phyloP scores from a whole-genome alignment of 1,140 invertebrate genomes.

The Drosophila kanapiae region DNA sequence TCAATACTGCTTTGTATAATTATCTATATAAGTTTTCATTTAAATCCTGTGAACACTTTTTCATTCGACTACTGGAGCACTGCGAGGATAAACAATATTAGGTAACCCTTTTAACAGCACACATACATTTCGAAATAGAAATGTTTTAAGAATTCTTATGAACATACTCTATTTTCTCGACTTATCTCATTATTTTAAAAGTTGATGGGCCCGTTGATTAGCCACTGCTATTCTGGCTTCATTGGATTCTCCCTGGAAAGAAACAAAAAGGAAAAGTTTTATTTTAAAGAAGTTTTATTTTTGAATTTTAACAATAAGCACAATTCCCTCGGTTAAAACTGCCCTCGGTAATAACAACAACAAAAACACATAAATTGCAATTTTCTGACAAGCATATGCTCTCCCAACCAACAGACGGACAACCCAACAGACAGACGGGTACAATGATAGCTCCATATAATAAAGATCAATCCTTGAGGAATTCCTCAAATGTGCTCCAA shows the following conservation, averaged over 20 bases:
- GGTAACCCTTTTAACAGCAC: neutral
- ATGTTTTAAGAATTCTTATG: slow-evolving; percentile 24
- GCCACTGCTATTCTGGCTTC: slow-evolving; percentile 93
- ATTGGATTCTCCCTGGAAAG: slow-evolving; percentile 88
- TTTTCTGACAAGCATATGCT: too few species aligned
- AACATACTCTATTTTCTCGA: slow-evolving; percentile 32
- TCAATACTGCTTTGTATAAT: neutral
- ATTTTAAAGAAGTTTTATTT: too few species aligned
- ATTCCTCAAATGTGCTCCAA: too few species aligned
- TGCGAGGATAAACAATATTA: neutral
- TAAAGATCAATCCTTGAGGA: too few species aligned
- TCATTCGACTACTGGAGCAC: slow-evolving; percentile 62
- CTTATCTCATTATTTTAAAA: slow-evolving; percentile 88
- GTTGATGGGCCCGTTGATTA: slow-evolving; percentile 93
- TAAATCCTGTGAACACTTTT: neutral
- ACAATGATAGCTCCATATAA: too few species aligned
- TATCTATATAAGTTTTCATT: neutral
- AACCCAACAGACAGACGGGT: too few species aligned
- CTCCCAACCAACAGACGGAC: too few species aligned
- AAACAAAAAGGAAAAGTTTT: neutral
- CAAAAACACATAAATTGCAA: too few species aligned
- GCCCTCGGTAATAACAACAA: too few species aligned
- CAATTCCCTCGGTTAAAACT: too few species aligned
- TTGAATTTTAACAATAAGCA: too few species aligned
- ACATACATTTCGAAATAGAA: slow-evolving; percentile 2